These are phyloP conservation scores for Prolemur simus DNA, from an alignment of 2,113 vertebrate species.

Conservation along the genomic window DNA sequence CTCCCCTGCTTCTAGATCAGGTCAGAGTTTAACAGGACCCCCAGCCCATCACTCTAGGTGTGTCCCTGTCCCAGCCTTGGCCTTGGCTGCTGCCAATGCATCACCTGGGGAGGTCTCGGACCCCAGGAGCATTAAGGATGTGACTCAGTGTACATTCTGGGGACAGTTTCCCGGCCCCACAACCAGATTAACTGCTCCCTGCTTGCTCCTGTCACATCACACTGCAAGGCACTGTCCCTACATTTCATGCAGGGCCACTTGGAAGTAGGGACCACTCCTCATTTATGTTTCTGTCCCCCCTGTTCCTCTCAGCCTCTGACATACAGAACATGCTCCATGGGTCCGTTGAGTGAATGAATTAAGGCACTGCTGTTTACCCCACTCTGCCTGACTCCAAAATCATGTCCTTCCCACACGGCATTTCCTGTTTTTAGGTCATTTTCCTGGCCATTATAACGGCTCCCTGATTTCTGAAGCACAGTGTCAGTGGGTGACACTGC, in stretches of 20 bases:
- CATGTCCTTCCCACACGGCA: neutral
- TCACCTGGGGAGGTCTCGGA: neutral
- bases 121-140: neutral
- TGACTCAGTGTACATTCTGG: rapidly evolving
- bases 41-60: neutral
- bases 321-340: neutral
- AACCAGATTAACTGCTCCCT: neutral
- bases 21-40: neutral
- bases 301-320: rapidly evolving
- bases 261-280: neutral
- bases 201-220: neutral
- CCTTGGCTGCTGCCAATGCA: neutral
- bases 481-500: rapidly evolving
- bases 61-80: neutral
- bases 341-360: too few relatives aligned
- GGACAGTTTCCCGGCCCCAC: neutral
- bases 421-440: neutral
- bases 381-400: neutral
- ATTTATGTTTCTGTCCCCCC: neutral
- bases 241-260: neutral
- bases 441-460: neutral
- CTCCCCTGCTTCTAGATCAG: too few relatives aligned
- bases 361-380: rapidly evolving
- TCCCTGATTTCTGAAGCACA: neutral
- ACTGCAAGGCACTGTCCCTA: rapidly evolving